Evolutionary conservation across 1,140 invertebrate genomes (phyloP).

Genomic region (Psilanteris sp.): DNA sequence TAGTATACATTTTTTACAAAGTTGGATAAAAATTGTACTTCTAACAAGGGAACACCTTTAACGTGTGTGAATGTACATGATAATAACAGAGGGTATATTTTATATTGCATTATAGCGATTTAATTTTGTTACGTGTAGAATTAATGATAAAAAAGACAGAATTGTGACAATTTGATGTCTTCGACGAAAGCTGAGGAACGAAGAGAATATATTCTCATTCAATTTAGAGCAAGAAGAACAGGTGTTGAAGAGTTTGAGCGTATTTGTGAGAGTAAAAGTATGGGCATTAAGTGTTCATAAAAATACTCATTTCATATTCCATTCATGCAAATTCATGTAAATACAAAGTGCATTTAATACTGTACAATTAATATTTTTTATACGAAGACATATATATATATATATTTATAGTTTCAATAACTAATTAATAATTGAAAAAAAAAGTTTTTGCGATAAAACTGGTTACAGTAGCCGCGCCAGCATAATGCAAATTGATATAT

Average conservation of each 20-base stretch:
- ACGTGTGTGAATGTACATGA: slow-evolving; percentile 24
- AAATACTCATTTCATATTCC: slow-evolving; percentile 10
- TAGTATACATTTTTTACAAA: slow-evolving; percentile 15
- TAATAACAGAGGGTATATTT: slow-evolving; percentile 19
- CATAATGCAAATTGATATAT: too few relatives aligned
- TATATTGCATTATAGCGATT: slow-evolving; percentile 19
- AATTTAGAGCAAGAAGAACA: slow-evolving; percentile 72
- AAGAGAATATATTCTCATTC: slow-evolving; percentile 70
- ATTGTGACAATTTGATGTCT: slow-evolving; percentile 68
- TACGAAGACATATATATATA: too few relatives aligned
- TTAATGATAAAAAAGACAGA: slow-evolving; percentile 42
- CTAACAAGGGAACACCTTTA: slow-evolving; percentile 3
- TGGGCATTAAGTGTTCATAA: slow-evolving; percentile 38
- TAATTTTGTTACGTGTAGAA: slow-evolving; percentile 37
- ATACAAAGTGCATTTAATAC: too few relatives aligned
- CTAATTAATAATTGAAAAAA: too few relatives aligned
- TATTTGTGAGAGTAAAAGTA: slow-evolving; percentile 67
- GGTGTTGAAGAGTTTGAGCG: slow-evolving; percentile 72
- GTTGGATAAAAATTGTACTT: slow-evolving; percentile 7
- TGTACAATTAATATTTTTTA: too few relatives aligned
- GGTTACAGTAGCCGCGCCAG: too few relatives aligned
- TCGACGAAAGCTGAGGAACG: slow-evolving; percentile 74
- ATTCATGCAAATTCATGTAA: slow-evolving; percentile 65
- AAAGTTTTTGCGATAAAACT: too few relatives aligned
- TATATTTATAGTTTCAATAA: background rate